Conservation (phyloP, 2,797 vertebrate species). For the Platalea minor region DNA sequence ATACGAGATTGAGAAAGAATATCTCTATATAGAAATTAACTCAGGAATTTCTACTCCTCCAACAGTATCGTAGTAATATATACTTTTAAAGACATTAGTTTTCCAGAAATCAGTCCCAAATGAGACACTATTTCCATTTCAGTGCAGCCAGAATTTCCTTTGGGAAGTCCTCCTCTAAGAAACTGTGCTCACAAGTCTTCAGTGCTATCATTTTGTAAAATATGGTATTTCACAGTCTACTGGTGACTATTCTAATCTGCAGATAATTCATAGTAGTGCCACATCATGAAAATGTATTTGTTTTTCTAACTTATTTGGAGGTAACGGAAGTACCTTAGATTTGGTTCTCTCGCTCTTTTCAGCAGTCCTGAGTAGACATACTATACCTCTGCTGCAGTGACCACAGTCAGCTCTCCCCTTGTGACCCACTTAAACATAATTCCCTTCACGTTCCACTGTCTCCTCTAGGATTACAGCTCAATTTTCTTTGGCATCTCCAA, state of each 20-base stretch:
- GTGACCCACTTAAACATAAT: background rate
- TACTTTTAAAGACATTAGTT: background rate
- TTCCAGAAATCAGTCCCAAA: background rate
- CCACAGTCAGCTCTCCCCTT: background rate
- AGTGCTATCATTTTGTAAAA: background rate
- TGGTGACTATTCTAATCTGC: background rate
- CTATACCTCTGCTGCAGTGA: background rate
- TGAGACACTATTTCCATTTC: background rate
- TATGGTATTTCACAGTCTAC: background rate
- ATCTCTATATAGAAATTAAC: background rate
- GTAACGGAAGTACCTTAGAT: background rate
- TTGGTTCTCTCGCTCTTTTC: background rate
- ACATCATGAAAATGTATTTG: background rate
- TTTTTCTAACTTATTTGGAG: background rate
- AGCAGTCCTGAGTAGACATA: background rate
- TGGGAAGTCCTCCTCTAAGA: background rate
- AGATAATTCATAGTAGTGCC: background rate
- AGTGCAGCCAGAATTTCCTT: background rate
- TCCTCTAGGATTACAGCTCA: constrained; percentile 12
- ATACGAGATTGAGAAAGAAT: background rate
- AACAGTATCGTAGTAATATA: background rate
- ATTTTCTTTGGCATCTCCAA: constrained; percentile 15
- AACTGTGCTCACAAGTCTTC: background rate
- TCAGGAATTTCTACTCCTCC: background rate
- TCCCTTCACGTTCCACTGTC: background rate